Percentiles rank a stretch among this genome's conserved stretches.
phyloP scores from a whole-genome alignment of 2,888 invertebrate genomes.

The Sturmia bella region DNA sequence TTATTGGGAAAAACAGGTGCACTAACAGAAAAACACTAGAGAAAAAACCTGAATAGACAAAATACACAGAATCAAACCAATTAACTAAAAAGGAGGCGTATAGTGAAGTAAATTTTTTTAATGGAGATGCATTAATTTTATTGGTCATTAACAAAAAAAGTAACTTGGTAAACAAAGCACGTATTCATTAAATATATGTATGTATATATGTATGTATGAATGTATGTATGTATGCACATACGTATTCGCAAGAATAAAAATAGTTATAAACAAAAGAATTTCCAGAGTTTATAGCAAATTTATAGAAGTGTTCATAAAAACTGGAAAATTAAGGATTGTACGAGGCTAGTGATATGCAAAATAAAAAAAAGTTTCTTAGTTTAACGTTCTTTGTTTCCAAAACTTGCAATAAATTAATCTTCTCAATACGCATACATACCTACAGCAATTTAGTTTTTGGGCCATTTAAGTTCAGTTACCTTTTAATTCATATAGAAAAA shows the following conservation, averaged over 20 bases:
- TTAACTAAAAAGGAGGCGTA: constrained; percentile 59
- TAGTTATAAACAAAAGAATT: constrained; percentile 1
- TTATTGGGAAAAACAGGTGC: constrained; percentile 60
- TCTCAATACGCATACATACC: constrained; percentile 25
- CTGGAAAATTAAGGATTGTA: constrained; percentile 49
- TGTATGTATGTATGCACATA: no score
- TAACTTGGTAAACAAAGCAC: constrained; percentile 62
- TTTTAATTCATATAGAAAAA: constrained; percentile 41
- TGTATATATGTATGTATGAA: neutral
- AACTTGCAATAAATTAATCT: constrained; percentile 32
- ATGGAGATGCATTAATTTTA: constrained; percentile 59
- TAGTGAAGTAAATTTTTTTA: constrained; percentile 30
- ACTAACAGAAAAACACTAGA: constrained; percentile 46
- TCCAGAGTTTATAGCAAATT: neutral
- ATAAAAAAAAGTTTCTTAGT: constrained; percentile 31
- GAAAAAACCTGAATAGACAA: constrained; percentile 45
- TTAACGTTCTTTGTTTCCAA: constrained; percentile 63
- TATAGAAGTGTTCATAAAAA: constrained; percentile 36
- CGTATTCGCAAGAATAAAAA: neutral
- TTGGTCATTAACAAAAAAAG: constrained; percentile 31
- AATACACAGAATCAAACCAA: constrained; percentile 29
- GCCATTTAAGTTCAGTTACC: constrained; percentile 67
- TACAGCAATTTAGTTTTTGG: constrained; percentile 52
- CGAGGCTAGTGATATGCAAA: neutral
- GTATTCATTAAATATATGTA: constrained; percentile 36